phyloP scores from a whole-genome alignment of 2,113 vertebrate genomes.

The Alethe diademata region DNA sequence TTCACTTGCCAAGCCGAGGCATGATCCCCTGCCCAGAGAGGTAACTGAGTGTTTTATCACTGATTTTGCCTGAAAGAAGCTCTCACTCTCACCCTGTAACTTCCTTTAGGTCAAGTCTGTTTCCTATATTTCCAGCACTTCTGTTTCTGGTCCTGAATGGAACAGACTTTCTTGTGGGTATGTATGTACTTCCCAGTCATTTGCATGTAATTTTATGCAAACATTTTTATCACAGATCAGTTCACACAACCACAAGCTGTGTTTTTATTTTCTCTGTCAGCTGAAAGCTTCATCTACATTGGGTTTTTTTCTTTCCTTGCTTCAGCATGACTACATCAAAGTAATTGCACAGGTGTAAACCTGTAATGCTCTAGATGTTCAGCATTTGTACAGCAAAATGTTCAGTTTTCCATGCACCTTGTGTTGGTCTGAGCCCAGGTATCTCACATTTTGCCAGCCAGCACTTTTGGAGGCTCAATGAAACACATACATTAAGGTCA shows the following conservation, averaged over 20 bases:
- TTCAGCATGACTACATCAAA: conserved; percentile 30
- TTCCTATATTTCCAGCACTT: conserved; percentile 54
- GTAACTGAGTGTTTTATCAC: background rate
- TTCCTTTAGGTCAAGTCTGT: background rate
- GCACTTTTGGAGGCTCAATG: background rate
- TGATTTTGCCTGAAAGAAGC: background rate
- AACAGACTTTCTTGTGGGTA: conserved; percentile 56
- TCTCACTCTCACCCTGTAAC: background rate
- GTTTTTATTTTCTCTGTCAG: conserved; percentile 63
- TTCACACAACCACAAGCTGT: conserved; percentile 61
- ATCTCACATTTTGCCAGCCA: background rate
- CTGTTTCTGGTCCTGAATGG: conserved; percentile 48
- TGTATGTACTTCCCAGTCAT: conserved; percentile 58
- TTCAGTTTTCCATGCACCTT: background rate
- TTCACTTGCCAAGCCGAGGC: background rate
- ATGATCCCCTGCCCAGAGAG: background rate
- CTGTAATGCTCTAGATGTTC: background rate
- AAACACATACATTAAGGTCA: background rate
- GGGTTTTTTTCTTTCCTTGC: background rate
- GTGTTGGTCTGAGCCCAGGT: background rate
- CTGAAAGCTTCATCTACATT: conserved; percentile 30
- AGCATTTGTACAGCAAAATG: background rate
- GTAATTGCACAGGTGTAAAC: conserved; percentile 44
- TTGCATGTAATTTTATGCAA: conserved; percentile 64
- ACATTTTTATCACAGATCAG: conserved; percentile 67